Evolutionary conservation across 2,888 invertebrate genomes (phyloP), one percentile per base, ranked within the genome.

Genomic region (Microdon myrmicae): DNA sequence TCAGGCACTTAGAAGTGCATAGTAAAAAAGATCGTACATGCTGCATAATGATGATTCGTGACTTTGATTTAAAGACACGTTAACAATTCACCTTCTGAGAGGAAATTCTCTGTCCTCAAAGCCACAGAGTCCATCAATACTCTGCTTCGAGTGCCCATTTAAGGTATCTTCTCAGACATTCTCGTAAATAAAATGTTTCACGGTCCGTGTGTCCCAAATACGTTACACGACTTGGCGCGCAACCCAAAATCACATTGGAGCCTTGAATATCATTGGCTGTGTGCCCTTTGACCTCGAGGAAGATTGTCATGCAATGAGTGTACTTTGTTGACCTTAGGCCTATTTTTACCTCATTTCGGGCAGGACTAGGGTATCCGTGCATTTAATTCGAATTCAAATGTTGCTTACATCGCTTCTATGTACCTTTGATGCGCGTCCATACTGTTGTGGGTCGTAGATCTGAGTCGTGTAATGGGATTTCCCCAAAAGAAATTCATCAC

Each of bases 11-110:
- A 55, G 9, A 26, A 41, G 7, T 35, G 41, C 28, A 45, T 26
- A 39, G 10, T 13, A 7, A 32, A 10, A 47, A 9, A 28, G 19
- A 37, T 5, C 37, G 28, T 32, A 49, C 44, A 51, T 44, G 44
- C 32, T 44, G 49, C 31, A 49, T 58, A 51, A 51, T 51, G 49
- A 51, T 49, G 58, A 51, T 44, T 58, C 58, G 58, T 58, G 58
- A 58, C 58, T 58, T 58, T 49, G 44, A 44, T 51, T 58, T 58
- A 49, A 58, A 51, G 58, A 44, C 49, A 58, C 44, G 58, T 58
- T 58, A 58, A 58, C 58, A 58, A 39, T 23, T 14, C 16, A 39
- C 31, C 38, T 43, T 43, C 10, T 14, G 17, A 38, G 22, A 6
- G 28, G 19, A 28, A 13, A 23, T 19, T 34, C 47, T 47, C 38